phyloP scores from a whole-genome alignment of 2,888 invertebrate genomes.

The Chirona hameri region DNA sequence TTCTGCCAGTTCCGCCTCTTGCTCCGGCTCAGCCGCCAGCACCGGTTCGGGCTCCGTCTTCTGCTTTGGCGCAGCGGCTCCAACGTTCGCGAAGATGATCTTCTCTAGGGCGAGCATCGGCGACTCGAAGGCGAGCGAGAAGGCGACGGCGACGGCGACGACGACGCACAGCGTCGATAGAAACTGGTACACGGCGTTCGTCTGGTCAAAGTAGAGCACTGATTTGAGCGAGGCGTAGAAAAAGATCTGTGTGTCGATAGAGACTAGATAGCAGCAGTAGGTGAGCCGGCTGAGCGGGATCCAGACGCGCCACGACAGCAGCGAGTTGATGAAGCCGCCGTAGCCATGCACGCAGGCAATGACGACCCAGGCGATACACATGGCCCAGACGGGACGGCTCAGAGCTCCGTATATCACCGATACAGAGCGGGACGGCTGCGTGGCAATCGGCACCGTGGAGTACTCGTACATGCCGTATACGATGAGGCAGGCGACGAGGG shows the following conservation, averaged over 20 bases:
- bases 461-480: slow-evolving; percentile 5
- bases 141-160: not conserved
- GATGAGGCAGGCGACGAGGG: not conserved
- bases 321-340: slow-evolving; percentile 25
- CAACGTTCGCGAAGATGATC: not conserved
- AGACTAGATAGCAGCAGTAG: slow-evolving; percentile 30
- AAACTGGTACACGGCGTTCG: not conserved
- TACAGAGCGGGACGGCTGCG: not conserved
- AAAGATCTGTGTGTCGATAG: slow-evolving; percentile 7
- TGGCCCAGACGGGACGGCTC: slow-evolving; percentile 13
- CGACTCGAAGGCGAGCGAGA: slow-evolving; percentile 1
- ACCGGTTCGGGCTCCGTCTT: too few species aligned
- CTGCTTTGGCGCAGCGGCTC: not conserved
- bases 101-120: slow-evolving; percentile 3
- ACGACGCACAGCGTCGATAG: not conserved
- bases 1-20: too few species aligned
- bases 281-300: slow-evolving; percentile 31
- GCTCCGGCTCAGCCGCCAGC: too few species aligned
- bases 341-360: not conserved
- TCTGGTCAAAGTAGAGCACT: not conserved
- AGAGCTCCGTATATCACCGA: slow-evolving; percentile 22
- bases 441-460: not conserved
- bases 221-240: not conserved
- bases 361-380: slow-evolving; percentile 28
- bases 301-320: slow-evolving; percentile 29